Conservation (phyloP, 2,113 vertebrate species). For the Pontoporia blainvillei region DNA sequence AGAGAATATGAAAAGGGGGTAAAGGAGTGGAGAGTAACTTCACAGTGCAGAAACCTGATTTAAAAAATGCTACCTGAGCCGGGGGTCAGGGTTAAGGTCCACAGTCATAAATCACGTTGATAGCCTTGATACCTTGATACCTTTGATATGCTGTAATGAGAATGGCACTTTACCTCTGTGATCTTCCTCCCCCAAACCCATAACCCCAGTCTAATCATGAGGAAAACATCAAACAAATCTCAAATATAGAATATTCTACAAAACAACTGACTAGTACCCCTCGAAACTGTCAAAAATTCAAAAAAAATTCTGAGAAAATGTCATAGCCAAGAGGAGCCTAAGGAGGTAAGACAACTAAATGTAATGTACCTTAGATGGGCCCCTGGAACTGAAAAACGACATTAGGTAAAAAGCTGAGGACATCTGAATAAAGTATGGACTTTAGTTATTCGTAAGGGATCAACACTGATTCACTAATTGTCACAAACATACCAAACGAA, state of each 20-base stretch:
- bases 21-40: background rate
- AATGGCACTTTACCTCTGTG: background rate
- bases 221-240: background rate
- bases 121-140: background rate
- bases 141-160: background rate
- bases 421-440: background rate
- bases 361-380: background rate
- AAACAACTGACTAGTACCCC: background rate
- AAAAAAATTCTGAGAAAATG: background rate
- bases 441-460: background rate
- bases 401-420: background rate
- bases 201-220: background rate
- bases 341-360: background rate
- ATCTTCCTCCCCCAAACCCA: background rate
- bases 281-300: background rate
- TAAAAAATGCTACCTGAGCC: background rate
- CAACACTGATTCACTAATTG: background rate
- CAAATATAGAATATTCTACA: background rate
- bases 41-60: background rate
- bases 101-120: background rate
- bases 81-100: background rate
- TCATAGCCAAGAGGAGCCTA: background rate
- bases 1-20: background rate
- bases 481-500: background rate
- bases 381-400: background rate